Evolutionary conservation across 2,113 vertebrate species (phyloP), one percentile per base, ranked within the genome.

Genomic region (Embiotoca jacksoni): DNA sequence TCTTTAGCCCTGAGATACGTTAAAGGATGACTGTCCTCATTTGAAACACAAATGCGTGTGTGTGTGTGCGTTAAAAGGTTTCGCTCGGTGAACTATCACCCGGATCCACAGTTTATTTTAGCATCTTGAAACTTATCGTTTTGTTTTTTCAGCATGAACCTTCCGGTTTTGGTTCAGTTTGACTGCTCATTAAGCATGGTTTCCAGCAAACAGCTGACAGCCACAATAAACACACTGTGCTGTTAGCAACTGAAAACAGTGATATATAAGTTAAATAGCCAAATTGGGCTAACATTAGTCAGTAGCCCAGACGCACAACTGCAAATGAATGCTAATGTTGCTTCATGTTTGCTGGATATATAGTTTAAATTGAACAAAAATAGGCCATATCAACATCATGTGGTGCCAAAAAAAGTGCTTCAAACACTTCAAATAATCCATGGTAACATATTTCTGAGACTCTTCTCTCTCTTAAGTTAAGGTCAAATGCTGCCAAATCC

Each of bases 401-500:
- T 9, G 1, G 46, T 23, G 10, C 39, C 10, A n/a, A 37, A n/a
- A n/a, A 47, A 65, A 39, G 4, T 44, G 41, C 7, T 41, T 2
- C 10, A 9, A 41, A 41, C 39, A 41, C 6, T 41, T 41, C 7
- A 7, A 39, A 16, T 31, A 13, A 63, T 62, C 23, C 2, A 44
- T 44, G 52, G 4, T 54, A 54, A 31, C 30, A 54, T 54, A 23
- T 23, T 23, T 23, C 23, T 23, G 52, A 31, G 30, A 33, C 30
- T 35, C 4, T 31, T 65, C 11, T 50, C 13, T n/a, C n/a, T 37
- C 41, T 31, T 14, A 55, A 15, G 32, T 66, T 14, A 75, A 73
- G 58, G 16, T 14, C 15, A 5, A 64, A 62, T 47, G n/a, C 44
- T 57, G 66, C 58, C 56, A 47, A 65, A 65, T 46, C 15, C 30